Evolutionary conservation across 2,888 invertebrate genomes (phyloP), one percentile per base, ranked within the genome.

Genomic region (Apodemia duryi): DNA sequence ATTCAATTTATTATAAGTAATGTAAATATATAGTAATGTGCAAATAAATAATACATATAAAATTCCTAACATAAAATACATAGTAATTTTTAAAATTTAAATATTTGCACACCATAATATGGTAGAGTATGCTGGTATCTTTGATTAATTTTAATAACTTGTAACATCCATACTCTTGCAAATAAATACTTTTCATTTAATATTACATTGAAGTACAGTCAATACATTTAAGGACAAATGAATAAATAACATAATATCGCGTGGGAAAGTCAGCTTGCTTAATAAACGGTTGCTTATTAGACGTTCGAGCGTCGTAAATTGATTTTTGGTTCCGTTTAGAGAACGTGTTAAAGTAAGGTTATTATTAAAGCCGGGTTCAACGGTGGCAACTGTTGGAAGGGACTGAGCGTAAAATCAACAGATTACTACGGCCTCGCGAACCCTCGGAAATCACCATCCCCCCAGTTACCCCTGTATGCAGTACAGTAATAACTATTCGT

Each of bases 321-420:
- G 81, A 80, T 79, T 79, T 77, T 60, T 74, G 75, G 74, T 76
- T 73, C 70, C 74, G 73, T 83, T 83, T 83, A 77, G 79, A 85
- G 79, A 80, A 88, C 85, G 86, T 86, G 87, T 86, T 85, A 83
- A 83, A 82, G 82, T 83, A 82, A 78, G 78, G 80, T 78, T 84
- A 83, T 88, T 88, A 89, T 87, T 88, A 86, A 88, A 84, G 81
- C 77, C 78, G 84, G 85, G 82, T 82, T 81, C 74, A 76, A 73
- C 70, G 79, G 75, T 73, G 74, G 77, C 78, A 78, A 78, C 71
- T 65, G 70, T 80, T 81, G 79, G 73, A 71, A 68, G 72, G 81
- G 81, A 77, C 79, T 82, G 82, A 86, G 89, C 88, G 90, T 88
- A 90, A 90, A 91, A 91, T 91, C 90, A 90, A 90, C 91, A 91